These are phyloP conservation scores for Pungitius pungitius DNA, from an alignment of 2,113 vertebrate genomes.

Conservation along the genomic window DNA sequence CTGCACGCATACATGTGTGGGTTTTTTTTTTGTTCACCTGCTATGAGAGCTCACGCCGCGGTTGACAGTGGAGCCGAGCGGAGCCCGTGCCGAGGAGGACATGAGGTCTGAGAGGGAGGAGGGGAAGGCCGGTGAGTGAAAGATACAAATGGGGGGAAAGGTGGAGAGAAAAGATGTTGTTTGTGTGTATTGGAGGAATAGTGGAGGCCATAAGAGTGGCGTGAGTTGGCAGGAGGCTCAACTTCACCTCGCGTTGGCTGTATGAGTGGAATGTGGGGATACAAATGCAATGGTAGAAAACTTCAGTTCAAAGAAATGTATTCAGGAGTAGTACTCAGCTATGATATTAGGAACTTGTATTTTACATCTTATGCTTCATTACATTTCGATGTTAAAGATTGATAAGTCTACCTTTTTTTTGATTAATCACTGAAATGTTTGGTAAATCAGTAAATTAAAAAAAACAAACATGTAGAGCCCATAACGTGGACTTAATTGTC, in stretches of 20 bases:
- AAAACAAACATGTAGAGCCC: not conserved
- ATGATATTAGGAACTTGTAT: not conserved
- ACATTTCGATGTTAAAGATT: not conserved
- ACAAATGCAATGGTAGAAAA: not conserved
- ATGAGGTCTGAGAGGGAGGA: conserved; percentile 81
- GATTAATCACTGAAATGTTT: not conserved
- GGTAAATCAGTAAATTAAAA: not conserved
- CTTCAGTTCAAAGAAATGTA: not conserved
- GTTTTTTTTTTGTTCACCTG: conserved; percentile 50
- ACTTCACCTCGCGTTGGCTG: not conserved
- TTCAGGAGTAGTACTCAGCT: not conserved
- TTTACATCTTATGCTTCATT: not conserved
- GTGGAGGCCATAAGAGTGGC: not conserved
- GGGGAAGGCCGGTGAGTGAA: conserved; percentile 75
- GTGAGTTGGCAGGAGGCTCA: conserved; percentile 5
- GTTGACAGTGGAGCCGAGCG: conserved; percentile 76
- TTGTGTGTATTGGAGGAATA: not conserved
- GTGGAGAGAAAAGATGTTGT: not conserved
- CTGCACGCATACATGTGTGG: conserved; percentile 11
- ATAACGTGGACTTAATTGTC: not conserved
- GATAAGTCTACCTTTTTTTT: not conserved
- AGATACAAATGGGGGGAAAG: not conserved
- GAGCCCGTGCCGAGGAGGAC: conserved; percentile 66
- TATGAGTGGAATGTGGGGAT: conserved; percentile 18
- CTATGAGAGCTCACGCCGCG: conserved; percentile 72